Conservation (phyloP, 2,113 vertebrate genomes). For the Stigmatopora argus region DNA sequence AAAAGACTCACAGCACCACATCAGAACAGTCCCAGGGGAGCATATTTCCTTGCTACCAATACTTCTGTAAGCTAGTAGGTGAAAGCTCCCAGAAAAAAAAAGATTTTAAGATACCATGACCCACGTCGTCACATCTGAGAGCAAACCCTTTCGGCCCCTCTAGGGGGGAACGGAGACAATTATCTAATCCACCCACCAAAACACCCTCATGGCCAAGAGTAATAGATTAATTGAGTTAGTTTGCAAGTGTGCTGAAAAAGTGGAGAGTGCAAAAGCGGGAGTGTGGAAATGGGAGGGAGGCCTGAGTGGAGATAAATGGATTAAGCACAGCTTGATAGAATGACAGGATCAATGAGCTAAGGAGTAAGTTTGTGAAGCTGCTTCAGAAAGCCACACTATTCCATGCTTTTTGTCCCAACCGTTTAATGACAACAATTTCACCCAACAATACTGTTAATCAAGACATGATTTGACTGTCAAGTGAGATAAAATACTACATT, state of each 20-base stretch:
- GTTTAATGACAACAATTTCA: conserved; percentile 70
- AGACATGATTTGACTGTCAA: conserved; percentile 57
- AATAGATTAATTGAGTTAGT: conserved; percentile 76
- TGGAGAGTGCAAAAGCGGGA: conserved; percentile 20
- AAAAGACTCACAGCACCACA: conserved; percentile 44
- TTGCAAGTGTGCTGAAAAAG: conserved; percentile 66
- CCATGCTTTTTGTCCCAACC: conserved; percentile 47
- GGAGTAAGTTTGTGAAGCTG: conserved; percentile 58
- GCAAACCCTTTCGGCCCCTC: conserved; percentile 43
- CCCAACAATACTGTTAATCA: conserved; percentile 58
- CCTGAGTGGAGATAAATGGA: conserved; percentile 64
- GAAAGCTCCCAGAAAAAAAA: conserved; percentile 36
- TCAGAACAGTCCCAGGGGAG: conserved; percentile 59
- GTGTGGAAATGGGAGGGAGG: conserved; percentile 18
- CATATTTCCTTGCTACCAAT: conserved; percentile 57
- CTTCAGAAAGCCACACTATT: conserved; percentile 54
- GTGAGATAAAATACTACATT: conserved; percentile 70
- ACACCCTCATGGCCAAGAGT: conserved; percentile 59
- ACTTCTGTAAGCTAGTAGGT: conserved; percentile 47
- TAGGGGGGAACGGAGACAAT: conserved; percentile 45
- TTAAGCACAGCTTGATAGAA: conserved; percentile 75
- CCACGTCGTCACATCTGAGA: conserved; percentile 55
- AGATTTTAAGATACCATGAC: conserved; percentile 38
- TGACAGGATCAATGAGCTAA: conserved; percentile 69
- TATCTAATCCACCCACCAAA: conserved; percentile 65